These are phyloP conservation scores for Dryadula phaetusa DNA, from an alignment of 2,888 invertebrate genomes.

Conservation along the genomic window DNA sequence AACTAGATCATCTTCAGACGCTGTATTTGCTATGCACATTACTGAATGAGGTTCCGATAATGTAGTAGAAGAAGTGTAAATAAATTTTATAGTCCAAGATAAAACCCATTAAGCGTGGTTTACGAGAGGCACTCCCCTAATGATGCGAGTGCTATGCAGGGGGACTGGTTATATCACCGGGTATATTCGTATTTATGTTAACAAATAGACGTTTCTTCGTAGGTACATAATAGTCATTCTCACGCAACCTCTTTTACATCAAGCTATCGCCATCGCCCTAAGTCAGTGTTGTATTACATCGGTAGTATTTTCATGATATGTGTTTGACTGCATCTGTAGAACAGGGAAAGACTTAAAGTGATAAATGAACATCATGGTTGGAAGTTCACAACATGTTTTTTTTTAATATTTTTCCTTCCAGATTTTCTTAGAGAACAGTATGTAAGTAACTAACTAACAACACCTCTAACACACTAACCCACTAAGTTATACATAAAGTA, in stretches of 20 bases:
- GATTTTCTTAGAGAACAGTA: no score
- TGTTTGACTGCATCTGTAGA: background rate
- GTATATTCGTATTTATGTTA: slow-evolving; percentile 44
- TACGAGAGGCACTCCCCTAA: slow-evolving; percentile 79
- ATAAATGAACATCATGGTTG: no score
- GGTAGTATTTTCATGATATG: background rate
- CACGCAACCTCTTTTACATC: slow-evolving; percentile 42
- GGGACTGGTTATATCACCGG: slow-evolving; percentile 49
- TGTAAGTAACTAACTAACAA: no score
- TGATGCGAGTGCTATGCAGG: slow-evolving; percentile 68
- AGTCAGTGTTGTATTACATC: background rate
- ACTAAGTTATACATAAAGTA: no score
- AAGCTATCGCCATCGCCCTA: slow-evolving; percentile 16
- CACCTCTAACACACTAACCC: no score
- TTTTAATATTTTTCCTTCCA: no score
- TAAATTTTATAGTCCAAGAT: slow-evolving; percentile 80
- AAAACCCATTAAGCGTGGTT: slow-evolving; percentile 77
- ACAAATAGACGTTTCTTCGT: slow-evolving; percentile 36
- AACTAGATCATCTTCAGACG: slow-evolving; percentile 20
- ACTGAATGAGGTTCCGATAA: slow-evolving; percentile 63
- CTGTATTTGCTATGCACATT: slow-evolving; percentile 56
- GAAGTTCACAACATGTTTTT: no score
- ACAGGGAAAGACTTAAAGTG: background rate
- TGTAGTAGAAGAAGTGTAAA: slow-evolving; percentile 71
- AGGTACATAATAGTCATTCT: slow-evolving; percentile 36